Evolutionary conservation across 2,113 vertebrate genomes (phyloP), one percentile per base, ranked within the genome.

Genomic region (Oreochromis tanganicae): DNA sequence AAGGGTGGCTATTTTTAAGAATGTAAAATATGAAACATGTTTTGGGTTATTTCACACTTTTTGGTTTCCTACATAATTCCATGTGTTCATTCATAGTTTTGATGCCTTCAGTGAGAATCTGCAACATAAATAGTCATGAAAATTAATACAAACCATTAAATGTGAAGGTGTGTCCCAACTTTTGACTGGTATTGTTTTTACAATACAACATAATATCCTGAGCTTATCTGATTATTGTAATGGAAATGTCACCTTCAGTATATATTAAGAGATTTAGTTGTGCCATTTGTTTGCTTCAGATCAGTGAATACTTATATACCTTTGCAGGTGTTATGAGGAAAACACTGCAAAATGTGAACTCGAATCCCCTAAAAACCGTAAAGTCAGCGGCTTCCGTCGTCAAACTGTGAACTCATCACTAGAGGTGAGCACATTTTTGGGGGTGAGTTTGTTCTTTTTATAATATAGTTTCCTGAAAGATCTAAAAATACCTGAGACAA

Each of bases 301-400:
- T 55, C 4, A 85, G 29, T 57, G 10, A 68, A 59, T 27, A 73
- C 12, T 1, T 73, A 21, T 52, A 2, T 94, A 36, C 87, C 13
- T 88, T 82, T 10, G 4, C 16, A 96, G 95, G 3, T 95, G 94
- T 68, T 95, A 81, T 57, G 94, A 94, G 16, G 11, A 88, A 1
- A 14, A 0, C 0, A 83, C 55, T 63, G 0, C 1, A 6, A 43
- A 1, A 2, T 96, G 95, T 27, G 7, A 17, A 29, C 9, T 73
- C 38, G 21, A 21, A 21, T 21, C 21, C 21, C 21, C 21, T 21
- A 21, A 21, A 21, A 21, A 21, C 21, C 21, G 21, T 21, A 21
- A 21, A 21, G 21, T 21, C 21, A 21, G 21, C 21, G 1, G 4
- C 24, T 91, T 94, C 46, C 5, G 4, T 29, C 46, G 2, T 6